phyloP scores from a whole-genome alignment of 35 echinoderm and acorn worm genomes.

The Apostichopus parvimensis region DNA sequence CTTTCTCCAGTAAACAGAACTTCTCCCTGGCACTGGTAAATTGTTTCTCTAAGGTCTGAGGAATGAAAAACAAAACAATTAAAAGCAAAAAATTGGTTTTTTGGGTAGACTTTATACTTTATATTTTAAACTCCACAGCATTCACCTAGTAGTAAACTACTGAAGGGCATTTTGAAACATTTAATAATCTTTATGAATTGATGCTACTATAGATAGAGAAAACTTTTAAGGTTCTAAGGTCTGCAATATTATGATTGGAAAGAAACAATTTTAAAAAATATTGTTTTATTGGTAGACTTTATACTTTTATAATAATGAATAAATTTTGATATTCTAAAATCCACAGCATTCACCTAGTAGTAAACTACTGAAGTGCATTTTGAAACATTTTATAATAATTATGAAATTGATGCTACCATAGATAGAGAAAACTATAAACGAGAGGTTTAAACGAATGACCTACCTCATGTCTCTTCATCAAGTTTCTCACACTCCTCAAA shows the following conservation, averaged over 20 bases:
- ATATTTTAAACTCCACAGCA: background rate
- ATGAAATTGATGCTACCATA: background rate
- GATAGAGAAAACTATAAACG: background rate
- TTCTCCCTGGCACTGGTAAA: conserved; percentile 65
- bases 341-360: background rate
- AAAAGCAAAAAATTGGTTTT: too few relatives aligned
- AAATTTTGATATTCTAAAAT: too few relatives aligned
- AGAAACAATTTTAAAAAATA: background rate
- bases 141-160: background rate
- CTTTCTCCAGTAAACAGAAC: conserved; percentile 53
- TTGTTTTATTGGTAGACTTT: background rate
- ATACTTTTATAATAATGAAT: background rate
- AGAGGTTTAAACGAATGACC: background rate
- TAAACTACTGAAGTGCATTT: background rate
- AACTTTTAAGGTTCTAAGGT: too few relatives aligned
- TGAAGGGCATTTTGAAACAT: background rate
- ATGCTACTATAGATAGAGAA: background rate
- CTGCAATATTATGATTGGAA: conserved; percentile 2
- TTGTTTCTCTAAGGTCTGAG: conserved; percentile 73
- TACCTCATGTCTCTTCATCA: conserved; percentile 92
- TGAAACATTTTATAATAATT: background rate
- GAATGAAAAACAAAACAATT: background rate
- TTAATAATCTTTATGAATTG: too few relatives aligned
- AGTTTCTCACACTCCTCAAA: conserved; percentile 79
- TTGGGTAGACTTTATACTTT: background rate